Base-by-base conservation (phyloP, 2,797 vertebrate genomes). In the Onychomys arenicola region DNA sequence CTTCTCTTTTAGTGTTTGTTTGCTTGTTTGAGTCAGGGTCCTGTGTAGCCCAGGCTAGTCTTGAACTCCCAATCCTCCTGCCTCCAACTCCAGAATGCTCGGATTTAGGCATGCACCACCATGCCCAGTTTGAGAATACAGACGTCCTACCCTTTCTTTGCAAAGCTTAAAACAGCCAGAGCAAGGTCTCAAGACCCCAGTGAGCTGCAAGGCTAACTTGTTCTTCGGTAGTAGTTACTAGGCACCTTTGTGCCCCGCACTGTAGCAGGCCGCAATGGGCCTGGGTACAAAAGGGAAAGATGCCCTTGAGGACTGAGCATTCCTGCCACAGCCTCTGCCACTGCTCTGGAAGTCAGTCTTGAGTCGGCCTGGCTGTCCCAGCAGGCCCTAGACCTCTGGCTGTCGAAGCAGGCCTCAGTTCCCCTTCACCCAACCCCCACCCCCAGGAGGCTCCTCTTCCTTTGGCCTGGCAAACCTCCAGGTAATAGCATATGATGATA, bases 191-290 rank as follows among this genome's bases (percentile, higher is more conserved):
- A 16, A 84, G 83, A 16, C 43, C 0, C 10, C 5, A 0, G n/a
- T 0, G 43, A 89, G 84, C 69, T 16, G 1, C 8, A 0, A 2
- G 9, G 21, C 61, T 21, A 43, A 0, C 7, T 63, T 0, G 0
- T 23, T 43, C 5, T n/a, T 29, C 0, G 1, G 8, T 2, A 9
- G 52, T 0, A 2, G 57, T 40, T 46, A 5, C 1, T 4, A 21
- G n/a, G 21, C 5, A 1, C 11, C 65, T n/a, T 4, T 23, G n/a
- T 34, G 12, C 43, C 57, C 23, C 2, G 14, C 40, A 23, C 10
- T 40, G 12, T 3, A n/a, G 12, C 40, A 29, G 49, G 32, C 52
- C 27, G 32, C 52, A 43, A 16, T 85, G 59, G 57, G 25, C 52
- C 71, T 14, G 7, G 6, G 27, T 1, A 2, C n/a, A 4, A 10